Base-by-base conservation (phyloP, 2,797 vertebrate genomes). In the Girardinus metallicus region DNA sequence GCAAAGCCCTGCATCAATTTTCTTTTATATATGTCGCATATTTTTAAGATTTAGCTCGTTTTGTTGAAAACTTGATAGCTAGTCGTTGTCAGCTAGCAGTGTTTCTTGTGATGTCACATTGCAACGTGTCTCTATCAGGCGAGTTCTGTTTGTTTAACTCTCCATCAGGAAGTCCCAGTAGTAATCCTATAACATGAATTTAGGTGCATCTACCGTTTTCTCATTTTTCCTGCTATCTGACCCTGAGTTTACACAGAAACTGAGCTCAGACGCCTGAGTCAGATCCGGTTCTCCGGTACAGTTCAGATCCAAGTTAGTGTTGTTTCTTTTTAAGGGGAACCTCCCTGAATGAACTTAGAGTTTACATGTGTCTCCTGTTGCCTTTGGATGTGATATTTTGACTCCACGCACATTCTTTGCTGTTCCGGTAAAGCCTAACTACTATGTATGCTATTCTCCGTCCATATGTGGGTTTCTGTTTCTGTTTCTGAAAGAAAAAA, bases 401-500 rank as follows among this genome's bases (percentile, higher is more conserved):
- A 49, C 76, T 60, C 12, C 68, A 62, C 76, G 16, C 39, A 18
- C 29, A 68, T 73, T 39, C 72, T 41, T 16, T 71, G 43, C 78
- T 57, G 9, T 80, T 82, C 75, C 79, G 49, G 76, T 79, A 55
- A 83, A 29, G 47, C 66, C 39, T 76, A 82, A 78, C 68, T 80
- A 75, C 68, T 79, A 80, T 73, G 77, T 80, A 82, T 74, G 76
- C 60, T 43, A 0, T 51, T 77, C 77, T 79, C 62, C 44, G 7
- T 73, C 23, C 34, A 75, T 49, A 15, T 55, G 80, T 85, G 73
- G 36, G 64, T 68, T 68, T 86, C 73, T 88, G 83, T 62, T 72
- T 75, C 75, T 53, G 86, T 23, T 51, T 88, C 60, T 78, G 79
- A 77, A 83, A 83, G 43, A 82, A 57, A 55, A 10, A 71, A 70